A percentile compares a stretch with the other conserved stretches of the same genome.
phyloP scores from a whole-genome alignment of 1,140 invertebrate species.

The Tyrophagus putrescentiae region DNA sequence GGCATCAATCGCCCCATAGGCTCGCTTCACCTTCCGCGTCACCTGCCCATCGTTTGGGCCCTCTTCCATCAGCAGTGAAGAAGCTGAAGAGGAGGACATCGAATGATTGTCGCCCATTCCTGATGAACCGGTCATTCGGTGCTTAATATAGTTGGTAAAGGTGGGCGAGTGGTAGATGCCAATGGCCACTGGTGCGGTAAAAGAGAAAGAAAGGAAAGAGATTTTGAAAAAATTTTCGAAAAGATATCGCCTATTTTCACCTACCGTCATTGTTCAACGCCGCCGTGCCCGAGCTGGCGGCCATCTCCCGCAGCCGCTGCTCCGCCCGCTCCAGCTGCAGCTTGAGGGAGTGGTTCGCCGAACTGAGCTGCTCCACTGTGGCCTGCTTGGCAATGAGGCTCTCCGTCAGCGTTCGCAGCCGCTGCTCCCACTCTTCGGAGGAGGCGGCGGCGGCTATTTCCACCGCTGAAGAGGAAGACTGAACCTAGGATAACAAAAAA shows the following conservation, averaged over 20 bases:
- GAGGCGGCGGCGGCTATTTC: constrained; percentile 19
- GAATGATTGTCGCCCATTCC: background rate
- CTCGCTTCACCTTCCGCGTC: constrained; percentile 57
- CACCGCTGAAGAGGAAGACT: background rate
- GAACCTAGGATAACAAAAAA: background rate
- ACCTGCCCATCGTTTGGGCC: constrained; percentile 60
- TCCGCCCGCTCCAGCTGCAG: constrained; percentile 53
- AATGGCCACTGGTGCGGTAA: constrained; percentile 1
- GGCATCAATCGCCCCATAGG: constrained; percentile 57
- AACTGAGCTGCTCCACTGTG: constrained; percentile 53
- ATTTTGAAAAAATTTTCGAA: background rate
- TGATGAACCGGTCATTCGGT: background rate
- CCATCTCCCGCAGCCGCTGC: background rate
- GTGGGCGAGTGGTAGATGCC: constrained; percentile 16
- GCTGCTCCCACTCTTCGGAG: constrained; percentile 45
- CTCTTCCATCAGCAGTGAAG: constrained; percentile 35
- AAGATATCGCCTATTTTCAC: background rate
- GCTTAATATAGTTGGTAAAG: constrained; percentile 12
- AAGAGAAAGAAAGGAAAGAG: background rate
- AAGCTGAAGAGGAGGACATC: too few relatives aligned
- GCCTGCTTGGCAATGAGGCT: constrained; percentile 65
- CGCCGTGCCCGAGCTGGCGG: background rate
- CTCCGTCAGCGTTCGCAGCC: constrained; percentile 54
- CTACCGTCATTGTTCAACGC: background rate
- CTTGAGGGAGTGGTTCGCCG: constrained; percentile 59